Conservation (phyloP, 2,113 vertebrate genomes). For the Pangasianodon hypophthalmus region DNA sequence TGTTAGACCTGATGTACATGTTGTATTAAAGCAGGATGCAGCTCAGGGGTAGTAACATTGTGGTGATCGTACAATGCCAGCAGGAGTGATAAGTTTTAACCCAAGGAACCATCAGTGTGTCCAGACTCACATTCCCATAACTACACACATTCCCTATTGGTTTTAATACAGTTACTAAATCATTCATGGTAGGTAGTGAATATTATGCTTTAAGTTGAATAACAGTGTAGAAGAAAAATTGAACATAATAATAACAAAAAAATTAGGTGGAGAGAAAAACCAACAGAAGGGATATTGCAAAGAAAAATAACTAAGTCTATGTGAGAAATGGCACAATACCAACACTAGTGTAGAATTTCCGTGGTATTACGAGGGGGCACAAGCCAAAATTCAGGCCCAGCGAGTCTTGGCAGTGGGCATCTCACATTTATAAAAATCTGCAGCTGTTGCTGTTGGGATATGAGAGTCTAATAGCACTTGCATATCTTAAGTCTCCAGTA, state of each 20-base stretch:
- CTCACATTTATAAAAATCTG: conserved; percentile 39
- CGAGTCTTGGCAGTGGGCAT: conserved; percentile 29
- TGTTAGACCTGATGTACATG: background rate
- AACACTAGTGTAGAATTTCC: conserved; percentile 28
- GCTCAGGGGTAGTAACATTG: background rate
- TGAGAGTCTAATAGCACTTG: conserved; percentile 24
- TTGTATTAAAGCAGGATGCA: background rate
- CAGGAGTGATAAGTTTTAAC: background rate
- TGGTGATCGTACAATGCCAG: background rate
- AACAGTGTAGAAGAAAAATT: background rate
- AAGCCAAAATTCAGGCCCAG: conserved; percentile 11
- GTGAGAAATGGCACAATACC: background rate
- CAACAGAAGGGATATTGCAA: background rate
- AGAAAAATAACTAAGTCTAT: background rate
- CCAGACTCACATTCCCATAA: background rate
- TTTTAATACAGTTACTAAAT: background rate
- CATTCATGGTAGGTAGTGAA: background rate
- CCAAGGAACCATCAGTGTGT: background rate
- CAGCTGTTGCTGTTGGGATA: conserved; percentile 45
- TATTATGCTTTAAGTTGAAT: background rate
- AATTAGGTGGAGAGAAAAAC: background rate
- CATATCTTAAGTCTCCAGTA: conserved; percentile 30
- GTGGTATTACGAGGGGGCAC: conserved; percentile 1
- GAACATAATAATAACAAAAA: background rate
- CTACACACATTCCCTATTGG: background rate